Evolutionary conservation across 2,113 vertebrate species (phyloP).

Genomic region (Poeciliopsis retropinna): DNA sequence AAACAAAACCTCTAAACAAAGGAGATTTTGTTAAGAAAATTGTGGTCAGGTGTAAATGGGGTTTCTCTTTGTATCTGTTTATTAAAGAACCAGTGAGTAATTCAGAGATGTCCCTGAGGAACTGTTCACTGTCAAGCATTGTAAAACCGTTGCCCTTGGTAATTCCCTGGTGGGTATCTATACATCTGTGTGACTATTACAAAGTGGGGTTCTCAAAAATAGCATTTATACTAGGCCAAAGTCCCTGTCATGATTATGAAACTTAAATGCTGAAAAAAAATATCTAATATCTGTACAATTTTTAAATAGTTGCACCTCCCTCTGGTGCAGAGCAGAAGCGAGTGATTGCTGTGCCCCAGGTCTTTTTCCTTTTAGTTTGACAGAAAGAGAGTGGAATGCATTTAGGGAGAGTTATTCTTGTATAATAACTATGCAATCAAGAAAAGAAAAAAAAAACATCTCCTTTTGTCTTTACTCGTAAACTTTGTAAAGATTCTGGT

Average conservation of each 20-base stretch:
- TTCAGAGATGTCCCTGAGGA: conserved; percentile 26
- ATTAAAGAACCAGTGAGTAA: conserved; percentile 24
- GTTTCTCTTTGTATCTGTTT: conserved; percentile 32
- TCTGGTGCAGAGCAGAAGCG: conserved; percentile 20
- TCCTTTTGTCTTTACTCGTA: conserved; percentile 38
- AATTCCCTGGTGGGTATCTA: conserved; percentile 25
- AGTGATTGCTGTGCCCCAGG: conserved; percentile 47
- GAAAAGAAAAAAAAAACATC: conserved; percentile 16
- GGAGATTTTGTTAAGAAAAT: neutral
- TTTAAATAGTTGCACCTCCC: conserved; percentile 27
- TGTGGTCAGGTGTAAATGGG: conserved; percentile 29
- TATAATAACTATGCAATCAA: conserved; percentile 64
- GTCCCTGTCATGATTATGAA: neutral
- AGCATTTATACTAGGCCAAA: conserved; percentile 22
- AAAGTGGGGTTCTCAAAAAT: conserved; percentile 31
- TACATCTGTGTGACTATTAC: conserved; percentile 41
- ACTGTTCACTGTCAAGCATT: conserved; percentile 17
- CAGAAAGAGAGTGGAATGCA: conserved; percentile 21
- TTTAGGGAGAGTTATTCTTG: conserved; percentile 51
- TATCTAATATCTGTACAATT: conserved; percentile 2
- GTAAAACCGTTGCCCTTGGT: conserved; percentile 37
- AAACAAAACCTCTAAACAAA: neutral
- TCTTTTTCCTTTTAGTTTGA: conserved; percentile 43
- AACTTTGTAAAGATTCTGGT: conserved; percentile 52
- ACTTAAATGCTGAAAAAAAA: conserved; percentile 17